Evolutionary conservation across 1,140 invertebrate genomes (phyloP), one percentile per base, ranked within the genome.

Genomic region (Trinorchestia longiramus): DNA sequence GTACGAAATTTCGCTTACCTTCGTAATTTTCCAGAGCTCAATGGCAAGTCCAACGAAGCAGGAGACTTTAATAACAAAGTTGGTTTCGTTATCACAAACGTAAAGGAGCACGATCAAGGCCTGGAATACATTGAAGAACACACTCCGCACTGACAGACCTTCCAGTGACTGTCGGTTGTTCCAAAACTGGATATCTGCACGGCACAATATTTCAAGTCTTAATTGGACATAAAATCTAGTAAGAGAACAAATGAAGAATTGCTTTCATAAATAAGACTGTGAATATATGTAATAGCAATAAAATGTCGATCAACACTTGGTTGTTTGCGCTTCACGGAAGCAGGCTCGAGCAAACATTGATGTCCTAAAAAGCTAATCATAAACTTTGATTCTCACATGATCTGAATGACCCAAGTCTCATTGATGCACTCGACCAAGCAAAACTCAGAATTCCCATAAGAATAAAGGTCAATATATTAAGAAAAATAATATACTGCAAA

Each of bases 121-220:
- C 97, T 99, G 99, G 97, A 99, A 99, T 0, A 99, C 99, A 97
- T 99, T 99, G 97, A 99, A 99, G 97, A 99, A 99, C n/a, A 99
- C 99, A 0, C 99, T 99, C 96, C 99, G 98, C 23, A 99, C 99
- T 0, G 99, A 99, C 17, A 99, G 97, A 90, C 99, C 99, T 98
- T 99, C 99, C 47, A 99, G 97, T 11, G 99, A 99, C 97, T 99
- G 99, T 77, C 99, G 98, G 97, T 99, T 99, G 96, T 99, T 99
- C 99, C 99, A 99, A 97, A 99, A 99, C 97, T 99, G 99, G 97
- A 99, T 99, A 97, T 99, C 98, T 98, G 97, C 87, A 97, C 97
- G 97, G 96, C 97, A 97, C 97, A 95, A 95, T 96, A 23, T 3
- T 77, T 15, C 15, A 36, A 36, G 36, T 15, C 28, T 77, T 53